Percentiles rank a stretch among this genome's conserved stretches.
These are phyloP conservation scores for Mesorhabditis spiculigera DNA, from an alignment of 2,888 invertebrate species.

Conservation along the genomic window DNA sequence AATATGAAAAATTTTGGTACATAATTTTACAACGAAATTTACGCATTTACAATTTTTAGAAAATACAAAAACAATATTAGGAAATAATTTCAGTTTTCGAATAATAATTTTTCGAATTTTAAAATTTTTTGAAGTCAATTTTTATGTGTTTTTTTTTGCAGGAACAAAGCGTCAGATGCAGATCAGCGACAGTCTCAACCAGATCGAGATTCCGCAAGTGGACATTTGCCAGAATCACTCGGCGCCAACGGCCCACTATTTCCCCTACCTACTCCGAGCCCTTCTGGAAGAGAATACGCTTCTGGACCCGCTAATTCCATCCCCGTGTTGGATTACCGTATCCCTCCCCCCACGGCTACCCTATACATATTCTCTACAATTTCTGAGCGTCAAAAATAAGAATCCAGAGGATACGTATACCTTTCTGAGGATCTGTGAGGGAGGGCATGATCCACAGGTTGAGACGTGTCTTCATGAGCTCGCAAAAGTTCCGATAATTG, in stretches of 20 bases:
- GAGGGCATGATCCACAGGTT: not conserved
- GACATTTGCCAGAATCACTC: conserved; percentile 49
- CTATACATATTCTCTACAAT: conserved; percentile 57
- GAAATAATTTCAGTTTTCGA: too few relatives aligned
- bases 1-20: too few relatives aligned
- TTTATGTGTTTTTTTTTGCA: not conserved
- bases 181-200: not conserved
- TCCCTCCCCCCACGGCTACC: conserved; percentile 49
- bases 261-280: conserved; percentile 51
- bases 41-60: too few relatives aligned
- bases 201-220: conserved; percentile 37
- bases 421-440: not conserved
- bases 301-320: conserved; percentile 40
- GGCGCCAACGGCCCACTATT: conserved; percentile 36
- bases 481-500: not conserved
- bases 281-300: conserved; percentile 47
- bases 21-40: too few relatives aligned
- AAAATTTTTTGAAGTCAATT: too few relatives aligned
- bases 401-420: conserved; percentile 32
- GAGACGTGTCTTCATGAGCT: not conserved
- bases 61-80: too few relatives aligned
- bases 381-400: conserved; percentile 45
- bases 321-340: conserved; percentile 53
- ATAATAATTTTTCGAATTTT: too few relatives aligned
- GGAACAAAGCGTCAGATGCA: not conserved